These are phyloP conservation scores for Sitta europaea DNA, from an alignment of 2,113 vertebrate species.

Conservation along the genomic window DNA sequence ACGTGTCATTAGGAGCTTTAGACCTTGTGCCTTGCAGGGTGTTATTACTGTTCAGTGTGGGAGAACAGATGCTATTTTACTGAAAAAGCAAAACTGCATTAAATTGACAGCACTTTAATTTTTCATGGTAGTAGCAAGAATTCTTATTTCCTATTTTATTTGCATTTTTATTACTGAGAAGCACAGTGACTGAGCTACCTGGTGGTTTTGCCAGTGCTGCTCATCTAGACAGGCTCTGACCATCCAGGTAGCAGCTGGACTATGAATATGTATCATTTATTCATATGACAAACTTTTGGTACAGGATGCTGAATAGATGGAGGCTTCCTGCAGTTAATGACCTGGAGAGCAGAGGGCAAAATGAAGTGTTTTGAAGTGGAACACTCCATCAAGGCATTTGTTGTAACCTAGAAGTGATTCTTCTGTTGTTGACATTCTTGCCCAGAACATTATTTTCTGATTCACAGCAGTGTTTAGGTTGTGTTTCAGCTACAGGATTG, in stretches of 20 bases:
- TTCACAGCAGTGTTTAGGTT: neutral
- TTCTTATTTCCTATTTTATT: constrained; percentile 34
- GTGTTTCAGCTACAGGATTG: neutral
- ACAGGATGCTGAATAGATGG: neutral
- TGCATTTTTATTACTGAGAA: constrained; percentile 34
- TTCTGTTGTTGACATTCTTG: neutral
- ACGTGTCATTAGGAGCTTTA: neutral
- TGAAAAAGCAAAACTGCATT: constrained; percentile 6
- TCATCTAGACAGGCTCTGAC: neutral
- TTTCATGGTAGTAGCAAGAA: constrained; percentile 7
- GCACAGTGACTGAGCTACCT: neutral
- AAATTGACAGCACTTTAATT: constrained; percentile 47
- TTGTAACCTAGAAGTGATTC: neutral
- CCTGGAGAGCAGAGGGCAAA: neutral
- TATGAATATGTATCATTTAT: neutral
- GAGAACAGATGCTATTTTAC: constrained; percentile 22
- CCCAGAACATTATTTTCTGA: neutral
- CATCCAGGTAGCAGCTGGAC: constrained; percentile 36
- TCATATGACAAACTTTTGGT: neutral
- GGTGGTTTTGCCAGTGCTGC: constrained; percentile 23
- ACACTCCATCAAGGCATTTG: neutral
- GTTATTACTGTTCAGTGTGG: neutral
- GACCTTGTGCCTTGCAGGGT: constrained; percentile 11
- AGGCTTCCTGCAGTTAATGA: neutral
- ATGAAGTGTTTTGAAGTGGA: constrained; percentile 1